phyloP scores from a whole-genome alignment of 2,113 vertebrate genomes.

The Eublepharis macularius region DNA sequence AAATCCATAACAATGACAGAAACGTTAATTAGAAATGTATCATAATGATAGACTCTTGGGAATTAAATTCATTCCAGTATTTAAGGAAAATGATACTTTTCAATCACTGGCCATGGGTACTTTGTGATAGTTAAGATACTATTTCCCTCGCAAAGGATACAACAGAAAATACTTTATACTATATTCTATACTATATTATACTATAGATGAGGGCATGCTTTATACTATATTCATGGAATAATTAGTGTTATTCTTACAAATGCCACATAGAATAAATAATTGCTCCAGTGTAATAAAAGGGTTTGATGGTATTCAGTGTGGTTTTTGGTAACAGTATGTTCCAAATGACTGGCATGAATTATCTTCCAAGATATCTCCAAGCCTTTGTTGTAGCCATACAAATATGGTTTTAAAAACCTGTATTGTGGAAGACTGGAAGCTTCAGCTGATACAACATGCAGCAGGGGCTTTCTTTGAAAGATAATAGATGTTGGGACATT shows the following conservation, averaged over 20 bases:
- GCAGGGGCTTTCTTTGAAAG: background rate
- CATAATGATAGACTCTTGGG: slow-evolving; percentile 75
- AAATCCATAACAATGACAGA: slow-evolving; percentile 79
- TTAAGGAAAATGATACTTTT: slow-evolving; percentile 49
- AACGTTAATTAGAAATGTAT: slow-evolving; percentile 77
- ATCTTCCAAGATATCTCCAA: background rate
- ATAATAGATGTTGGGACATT: background rate
- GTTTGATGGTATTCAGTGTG: background rate
- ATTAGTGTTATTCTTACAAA: slow-evolving; percentile 18
- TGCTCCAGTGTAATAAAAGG: slow-evolving; percentile 24
- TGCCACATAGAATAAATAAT: background rate
- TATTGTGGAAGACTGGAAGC: background rate
- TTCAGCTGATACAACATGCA: background rate
- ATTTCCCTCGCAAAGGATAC: slow-evolving; percentile 37
- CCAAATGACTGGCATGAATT: slow-evolving; percentile 22
- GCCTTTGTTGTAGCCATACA: background rate
- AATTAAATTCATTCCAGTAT: slow-evolving; percentile 73
- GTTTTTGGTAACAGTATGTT: slow-evolving; percentile 14
- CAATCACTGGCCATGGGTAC: slow-evolving; percentile 67
- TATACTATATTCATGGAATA: background rate
- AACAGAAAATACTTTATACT: slow-evolving; percentile 36
- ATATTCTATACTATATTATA: too few relatives aligned
- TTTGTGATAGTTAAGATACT: slow-evolving; percentile 46
- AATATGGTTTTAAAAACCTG: background rate
- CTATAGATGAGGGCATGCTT: slow-evolving; percentile 15